Evolutionary conservation across 2,113 vertebrate genomes (phyloP).

Genomic region (Labrus mixtus): DNA sequence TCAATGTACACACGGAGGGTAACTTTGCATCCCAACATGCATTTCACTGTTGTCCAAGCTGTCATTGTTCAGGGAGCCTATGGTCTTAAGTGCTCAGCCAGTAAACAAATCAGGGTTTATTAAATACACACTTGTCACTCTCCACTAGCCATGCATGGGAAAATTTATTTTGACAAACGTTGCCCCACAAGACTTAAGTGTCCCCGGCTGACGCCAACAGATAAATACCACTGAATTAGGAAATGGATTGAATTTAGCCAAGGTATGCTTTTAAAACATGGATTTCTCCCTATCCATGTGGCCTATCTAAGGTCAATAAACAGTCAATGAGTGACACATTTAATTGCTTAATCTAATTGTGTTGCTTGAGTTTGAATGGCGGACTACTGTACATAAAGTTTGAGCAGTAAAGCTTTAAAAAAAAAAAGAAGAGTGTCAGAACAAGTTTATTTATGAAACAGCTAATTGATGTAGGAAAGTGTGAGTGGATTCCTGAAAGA

Average conservation of each 20-base stretch:
- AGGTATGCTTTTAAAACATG: slow-evolving; percentile 82
- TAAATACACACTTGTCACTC: slow-evolving; percentile 87
- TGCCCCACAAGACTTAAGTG: slow-evolving; percentile 84
- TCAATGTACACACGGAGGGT: slow-evolving; percentile 38
- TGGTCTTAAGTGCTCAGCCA: slow-evolving; percentile 79
- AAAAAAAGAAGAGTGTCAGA: slow-evolving; percentile 29
- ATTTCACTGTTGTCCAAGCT: slow-evolving; percentile 70
- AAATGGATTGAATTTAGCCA: slow-evolving; percentile 83
- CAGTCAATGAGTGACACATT: slow-evolving; percentile 87
- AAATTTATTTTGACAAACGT: slow-evolving; percentile 93
- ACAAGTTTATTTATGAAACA: slow-evolving; percentile 44
- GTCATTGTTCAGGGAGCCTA: slow-evolving; percentile 49
- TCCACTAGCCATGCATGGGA: slow-evolving; percentile 81
- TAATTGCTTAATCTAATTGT: slow-evolving; percentile 89
- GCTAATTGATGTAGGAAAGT: slow-evolving; percentile 17
- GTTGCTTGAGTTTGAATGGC: slow-evolving; percentile 77
- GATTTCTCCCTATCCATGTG: slow-evolving; percentile 85
- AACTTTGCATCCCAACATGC: slow-evolving; percentile 64
- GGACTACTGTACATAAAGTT: slow-evolving; percentile 80
- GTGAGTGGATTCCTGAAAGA: neutral
- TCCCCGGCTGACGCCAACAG: slow-evolving; percentile 85
- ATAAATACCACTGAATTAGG: slow-evolving; percentile 87
- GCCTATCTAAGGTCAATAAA: slow-evolving; percentile 93
- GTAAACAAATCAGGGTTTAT: slow-evolving; percentile 89
- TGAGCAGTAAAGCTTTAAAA: slow-evolving; percentile 15